phyloP scores from a whole-genome alignment of 2,888 invertebrate species.

The Vanessa cardui region DNA sequence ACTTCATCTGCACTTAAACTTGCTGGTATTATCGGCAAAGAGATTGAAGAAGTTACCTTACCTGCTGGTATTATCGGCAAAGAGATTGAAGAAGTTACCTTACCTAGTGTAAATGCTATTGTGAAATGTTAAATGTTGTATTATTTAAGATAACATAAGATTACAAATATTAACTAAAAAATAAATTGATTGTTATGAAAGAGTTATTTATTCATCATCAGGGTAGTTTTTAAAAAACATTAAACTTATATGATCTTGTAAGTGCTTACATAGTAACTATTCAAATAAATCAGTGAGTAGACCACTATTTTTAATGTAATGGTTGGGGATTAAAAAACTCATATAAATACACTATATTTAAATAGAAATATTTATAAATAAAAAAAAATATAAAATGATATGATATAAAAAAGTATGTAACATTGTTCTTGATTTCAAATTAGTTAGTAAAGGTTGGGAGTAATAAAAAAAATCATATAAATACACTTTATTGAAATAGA shows the following conservation, averaged over 20 bases:
- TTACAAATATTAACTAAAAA: neutral
- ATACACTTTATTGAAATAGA: too few relatives aligned
- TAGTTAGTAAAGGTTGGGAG: too few relatives aligned
- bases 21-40: conserved; percentile 52
- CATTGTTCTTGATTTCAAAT: too few relatives aligned
- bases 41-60: conserved; percentile 18
- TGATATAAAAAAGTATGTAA: too few relatives aligned
- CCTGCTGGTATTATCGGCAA: conserved; percentile 51
- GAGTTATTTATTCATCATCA: neutral
- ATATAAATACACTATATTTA: too few relatives aligned
- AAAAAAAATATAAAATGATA: too few relatives aligned
- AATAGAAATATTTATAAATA: too few relatives aligned
- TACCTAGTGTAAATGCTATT: neutral
- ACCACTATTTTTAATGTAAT: too few relatives aligned
- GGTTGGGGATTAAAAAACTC: too few relatives aligned
- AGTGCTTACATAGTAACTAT: neutral
- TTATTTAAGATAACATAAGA: neutral
- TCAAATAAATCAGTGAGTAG: neutral
- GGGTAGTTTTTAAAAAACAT: too few relatives aligned
- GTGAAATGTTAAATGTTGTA: neutral
- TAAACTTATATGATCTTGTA: too few relatives aligned
- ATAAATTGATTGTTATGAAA: neutral
- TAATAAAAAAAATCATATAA: too few relatives aligned
- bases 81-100: conserved; percentile 21
- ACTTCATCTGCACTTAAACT: conserved; percentile 18